These are phyloP conservation scores for Trachymyrmex cornetzi DNA, from an alignment of 1,140 invertebrate species.

Conservation along the genomic window DNA sequence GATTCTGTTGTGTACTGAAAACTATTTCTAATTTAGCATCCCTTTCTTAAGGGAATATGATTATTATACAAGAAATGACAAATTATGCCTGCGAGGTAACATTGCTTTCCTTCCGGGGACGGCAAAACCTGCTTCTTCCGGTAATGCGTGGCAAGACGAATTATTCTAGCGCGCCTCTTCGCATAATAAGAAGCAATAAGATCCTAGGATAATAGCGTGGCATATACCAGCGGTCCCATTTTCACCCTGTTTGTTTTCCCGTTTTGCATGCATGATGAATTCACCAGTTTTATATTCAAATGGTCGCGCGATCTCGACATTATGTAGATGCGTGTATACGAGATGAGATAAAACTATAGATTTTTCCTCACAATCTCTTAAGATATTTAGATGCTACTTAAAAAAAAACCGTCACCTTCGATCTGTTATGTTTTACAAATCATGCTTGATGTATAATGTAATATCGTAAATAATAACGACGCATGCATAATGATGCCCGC, in stretches of 20 bases:
- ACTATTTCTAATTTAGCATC: conserved; percentile 9
- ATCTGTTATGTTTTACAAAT: background rate
- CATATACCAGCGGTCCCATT: conserved; percentile 59
- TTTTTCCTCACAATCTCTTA: background rate
- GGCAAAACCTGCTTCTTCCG: conserved; percentile 39
- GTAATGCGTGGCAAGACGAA: conserved; percentile 71
- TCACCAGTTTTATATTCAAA: conserved; percentile 73
- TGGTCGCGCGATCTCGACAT: conserved; percentile 40
- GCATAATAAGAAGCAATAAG: conserved; percentile 83
- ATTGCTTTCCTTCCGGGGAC: conserved; percentile 9
- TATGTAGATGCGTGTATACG: background rate
- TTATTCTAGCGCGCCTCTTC: conserved; percentile 78
- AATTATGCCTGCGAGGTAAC: conserved; percentile 34
- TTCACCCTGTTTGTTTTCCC: conserved; percentile 75
- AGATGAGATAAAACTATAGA: background rate
- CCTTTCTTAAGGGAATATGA: background rate
- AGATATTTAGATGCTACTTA: background rate
- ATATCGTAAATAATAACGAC: conserved; percentile 14
- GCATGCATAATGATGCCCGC: background rate
- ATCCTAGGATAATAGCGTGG: conserved; percentile 75
- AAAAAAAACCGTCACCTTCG: background rate
- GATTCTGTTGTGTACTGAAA: conserved; percentile 35
- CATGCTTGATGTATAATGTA: background rate
- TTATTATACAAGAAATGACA: conserved; percentile 50
- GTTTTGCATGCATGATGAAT: conserved; percentile 77